Evolutionary conservation across 2,888 invertebrate species (phyloP), one percentile per base, ranked within the genome.

Genomic region (Euplexia lucipara): DNA sequence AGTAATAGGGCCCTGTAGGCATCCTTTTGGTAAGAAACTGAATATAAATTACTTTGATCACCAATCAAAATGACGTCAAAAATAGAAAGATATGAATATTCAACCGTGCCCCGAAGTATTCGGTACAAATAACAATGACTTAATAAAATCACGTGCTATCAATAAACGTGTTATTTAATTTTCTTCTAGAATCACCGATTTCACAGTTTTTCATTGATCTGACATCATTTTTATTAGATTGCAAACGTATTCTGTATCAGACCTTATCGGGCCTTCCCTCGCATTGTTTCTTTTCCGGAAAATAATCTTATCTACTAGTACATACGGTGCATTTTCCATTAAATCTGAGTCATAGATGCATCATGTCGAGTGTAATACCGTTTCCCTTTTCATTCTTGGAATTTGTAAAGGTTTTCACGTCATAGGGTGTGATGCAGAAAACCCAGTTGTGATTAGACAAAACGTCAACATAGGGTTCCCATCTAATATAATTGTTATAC

Each of bases 321-420:
- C n/a, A 35, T 54, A 52, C 34, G 32, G 12, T 42, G 54, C 71
- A 70, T 66, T 78, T 78, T 67, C 57, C 22, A 58, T 44, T 16
- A 47, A 39, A 37, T 39, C 22, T 70, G 67, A 71, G 16, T 75
- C 71, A 75, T 35, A 12, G 7, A 20, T 75, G 59, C 54, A 60
- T 60, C 54, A 34, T 53, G 42, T 54, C 54, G 37, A 49, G 42
- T 54, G 35, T 57, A 37, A 41, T 45, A 30, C 52, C 35, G 45
- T 71, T 70, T 75, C 60, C 61, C 41, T 64, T 64, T 56, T 44
- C 42, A 42, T 78, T 78, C 70, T 64, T 54, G 48, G 70, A 63
- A 78, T 57, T 30, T 49, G 8, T 45, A 63, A 57, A 59, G 44
- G 47, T 32, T 51, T 54, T 45, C 32, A 14, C 54, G 52, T 69